Evolutionary conservation across 2,888 invertebrate species (phyloP), one percentile per base, ranked within the genome.

Genomic region (Drosophila anceps): DNA sequence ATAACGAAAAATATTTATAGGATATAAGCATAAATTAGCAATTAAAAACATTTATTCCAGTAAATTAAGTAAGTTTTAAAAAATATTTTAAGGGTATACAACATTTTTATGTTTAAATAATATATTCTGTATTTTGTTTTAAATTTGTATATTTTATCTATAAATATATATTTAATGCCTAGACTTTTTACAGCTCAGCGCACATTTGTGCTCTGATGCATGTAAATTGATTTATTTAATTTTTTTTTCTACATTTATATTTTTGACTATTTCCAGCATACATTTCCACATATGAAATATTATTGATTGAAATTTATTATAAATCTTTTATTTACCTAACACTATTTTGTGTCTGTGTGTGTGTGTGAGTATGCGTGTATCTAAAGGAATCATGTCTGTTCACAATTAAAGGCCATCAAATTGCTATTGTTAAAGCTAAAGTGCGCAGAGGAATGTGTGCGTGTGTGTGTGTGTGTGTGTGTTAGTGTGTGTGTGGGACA

Each of bases 341-440:
- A 68, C 60, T 41, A 43, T 39, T 55, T 10, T 20, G 31, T 24
- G 27, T 50, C 4, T 27, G 27, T 9, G 4, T 27, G 15, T 35
- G 15, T 20, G 50, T 33, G 18, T n/a, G 18, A 33, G 33, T 33
- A 15, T 53, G 20, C 55, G 33, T 33, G 18, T 24, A 20, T 4
- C 63, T 64, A 68, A 78, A 31, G 69, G 37, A 73, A 63, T 62
- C 54, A 53, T 63, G 43, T 43, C 29, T 48, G 50, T 18, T 48
- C 35, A n/a, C 61, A 66, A 67, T 75, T 70, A 69, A 57, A 73
- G 43, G 58, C 35, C 27, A 41, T 27, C 27, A 27, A 51, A 66
- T 35, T 51, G 27, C n/a, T 33, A 37, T n/a, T n/a, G 37, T 50
- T 50, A 12, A 18, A 31, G 48, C 48, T 10, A 12, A 50, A 50